phyloP scores from a whole-genome alignment of 64 coral and sea anemone species.

The Hydrozoanthus tunicans region DNA sequence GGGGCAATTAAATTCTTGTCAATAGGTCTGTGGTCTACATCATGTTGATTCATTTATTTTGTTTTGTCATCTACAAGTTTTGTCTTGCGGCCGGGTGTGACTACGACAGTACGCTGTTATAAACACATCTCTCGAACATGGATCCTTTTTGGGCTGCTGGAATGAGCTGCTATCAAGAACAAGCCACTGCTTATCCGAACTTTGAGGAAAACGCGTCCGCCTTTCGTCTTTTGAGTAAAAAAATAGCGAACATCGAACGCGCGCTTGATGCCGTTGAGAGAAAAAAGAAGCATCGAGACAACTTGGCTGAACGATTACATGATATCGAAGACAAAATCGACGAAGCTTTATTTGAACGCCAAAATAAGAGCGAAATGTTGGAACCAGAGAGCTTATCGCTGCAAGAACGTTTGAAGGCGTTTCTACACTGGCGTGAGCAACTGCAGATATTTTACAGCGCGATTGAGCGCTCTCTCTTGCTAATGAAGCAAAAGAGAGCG shows the following conservation, averaged over 20 bases:
- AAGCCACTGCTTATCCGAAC: not conserved
- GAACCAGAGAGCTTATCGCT: constrained; percentile 33
- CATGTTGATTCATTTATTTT: not conserved
- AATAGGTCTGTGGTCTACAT: not conserved
- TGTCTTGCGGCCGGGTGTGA: no score
- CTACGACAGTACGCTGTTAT: no score
- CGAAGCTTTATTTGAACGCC: constrained; percentile 40
- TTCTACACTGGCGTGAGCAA: constrained; percentile 41
- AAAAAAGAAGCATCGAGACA: constrained; percentile 17
- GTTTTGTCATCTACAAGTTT: no score
- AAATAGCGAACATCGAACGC: constrained; percentile 6
- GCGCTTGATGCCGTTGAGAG: not conserved
- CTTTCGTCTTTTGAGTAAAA: not conserved
- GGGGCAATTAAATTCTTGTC: not conserved
- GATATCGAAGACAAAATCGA: constrained; percentile 34
- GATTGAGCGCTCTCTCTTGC: constrained; percentile 2
- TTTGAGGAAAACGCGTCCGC: not conserved
- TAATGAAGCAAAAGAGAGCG: constrained; percentile 18
- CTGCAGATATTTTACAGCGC: constrained; percentile 52
- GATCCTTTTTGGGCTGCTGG: not conserved
- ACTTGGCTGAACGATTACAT: constrained; percentile 17
- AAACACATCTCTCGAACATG: not conserved
- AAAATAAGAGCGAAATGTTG: not conserved
- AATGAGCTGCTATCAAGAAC: not conserved
- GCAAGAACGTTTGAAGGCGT: constrained; percentile 10